Evolutionary conservation across 2,888 invertebrate genomes (phyloP), one percentile per base, ranked within the genome.

Genomic region (Amphimallon solstitiale): DNA sequence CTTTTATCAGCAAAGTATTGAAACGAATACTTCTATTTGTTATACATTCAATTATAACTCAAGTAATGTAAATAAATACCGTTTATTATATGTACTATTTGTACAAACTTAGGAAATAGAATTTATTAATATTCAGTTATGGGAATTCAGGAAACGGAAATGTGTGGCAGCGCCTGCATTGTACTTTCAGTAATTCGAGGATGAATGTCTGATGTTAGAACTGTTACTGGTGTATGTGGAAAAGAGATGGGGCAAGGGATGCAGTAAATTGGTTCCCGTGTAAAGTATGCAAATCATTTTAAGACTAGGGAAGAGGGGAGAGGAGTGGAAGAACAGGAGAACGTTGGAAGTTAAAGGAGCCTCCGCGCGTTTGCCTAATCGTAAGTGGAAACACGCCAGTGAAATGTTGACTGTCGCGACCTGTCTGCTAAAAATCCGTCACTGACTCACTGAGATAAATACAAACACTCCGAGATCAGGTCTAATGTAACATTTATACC

Each of bases 401-500:
- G 73, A 73, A 74, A 73, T 71, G 73, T 73, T 68, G 71, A 68
- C 70, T 73, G 72, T 74, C 72, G 70, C 72, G 66, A 63, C 68
- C 70, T 72, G 73, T 72, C 73, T 70, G 69, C 69, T 69, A 64
- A 66, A 66, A 74, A 75, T 74, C 72, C 71, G 72, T 75, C 75
- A 74, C 73, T 74, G 73, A 72, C 73, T 59, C 69, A 66, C 71
- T 68, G 70, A 76, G 75, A 76, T 75, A 76, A 76, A 76, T 76
- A 76, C 75, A 74, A 76, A 75, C 76, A 74, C 73, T 74, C 71
- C 60, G 72, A 74, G 76, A 76, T 75, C 74, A 74, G 74, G 75
- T 74, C 76, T 75, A 75, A 76, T 75, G 76, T 75, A 75, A 75
- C 75, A 76, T 76, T 75, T 75, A 75, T 75, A 75, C 71, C 71